Evolutionary conservation across 2,888 invertebrate species (phyloP).

Genomic region (Caenorhabditis sp.): DNA sequence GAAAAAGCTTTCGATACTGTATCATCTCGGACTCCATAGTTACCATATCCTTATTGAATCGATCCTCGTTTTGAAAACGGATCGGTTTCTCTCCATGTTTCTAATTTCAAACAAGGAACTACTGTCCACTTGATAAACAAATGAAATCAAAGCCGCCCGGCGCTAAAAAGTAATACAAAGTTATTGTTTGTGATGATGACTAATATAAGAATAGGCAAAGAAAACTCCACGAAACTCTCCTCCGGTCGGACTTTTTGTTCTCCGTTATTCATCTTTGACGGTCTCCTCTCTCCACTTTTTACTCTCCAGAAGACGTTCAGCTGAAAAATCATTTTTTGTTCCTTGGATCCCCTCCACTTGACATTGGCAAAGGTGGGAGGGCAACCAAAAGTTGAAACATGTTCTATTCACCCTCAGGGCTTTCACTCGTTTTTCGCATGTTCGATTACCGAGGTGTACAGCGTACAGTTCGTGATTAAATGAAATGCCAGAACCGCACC

Average conservation of each 20-base stretch:
- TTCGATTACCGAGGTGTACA: constrained; percentile 59
- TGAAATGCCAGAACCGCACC: constrained; percentile 56
- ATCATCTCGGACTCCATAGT: not conserved
- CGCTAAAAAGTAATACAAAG: constrained; percentile 43
- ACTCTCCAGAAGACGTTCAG: not conserved
- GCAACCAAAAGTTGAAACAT: constrained; percentile 60
- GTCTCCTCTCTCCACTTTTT: not conserved
- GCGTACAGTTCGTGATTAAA: constrained; percentile 46
- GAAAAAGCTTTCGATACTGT: no score
- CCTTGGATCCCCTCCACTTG: constrained; percentile 60
- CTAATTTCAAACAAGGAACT: constrained; percentile 17
- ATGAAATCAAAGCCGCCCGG: constrained; percentile 15
- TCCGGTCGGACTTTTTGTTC: constrained; percentile 19
- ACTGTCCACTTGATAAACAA: constrained; percentile 32
- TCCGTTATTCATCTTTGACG: constrained; percentile 49
- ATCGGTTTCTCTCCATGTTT: not conserved
- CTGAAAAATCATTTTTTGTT: constrained; percentile 54
- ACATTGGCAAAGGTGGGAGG: constrained; percentile 50
- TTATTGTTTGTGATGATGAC: constrained; percentile 52
- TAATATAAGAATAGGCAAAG: constrained; percentile 33
- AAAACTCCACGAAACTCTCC: constrained; percentile 35
- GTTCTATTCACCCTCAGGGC: constrained; percentile 45
- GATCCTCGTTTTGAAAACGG: not conserved
- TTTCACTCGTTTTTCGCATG: constrained; percentile 61
- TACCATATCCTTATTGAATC: not conserved